These are phyloP conservation scores for Leucopsar rothschildi DNA, from an alignment of 2,113 vertebrate species.

Conservation along the genomic window DNA sequence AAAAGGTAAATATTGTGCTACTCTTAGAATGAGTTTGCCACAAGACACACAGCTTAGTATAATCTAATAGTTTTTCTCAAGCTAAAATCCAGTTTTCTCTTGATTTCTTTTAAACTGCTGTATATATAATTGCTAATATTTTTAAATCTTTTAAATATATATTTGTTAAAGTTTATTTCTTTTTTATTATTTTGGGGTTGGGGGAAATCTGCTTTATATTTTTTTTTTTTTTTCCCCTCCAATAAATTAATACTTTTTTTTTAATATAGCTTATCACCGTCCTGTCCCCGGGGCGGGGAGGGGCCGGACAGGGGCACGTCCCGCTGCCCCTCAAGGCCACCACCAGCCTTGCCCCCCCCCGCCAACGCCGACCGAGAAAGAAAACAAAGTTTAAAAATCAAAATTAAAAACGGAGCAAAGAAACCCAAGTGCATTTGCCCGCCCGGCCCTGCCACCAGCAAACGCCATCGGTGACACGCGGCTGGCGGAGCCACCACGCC, in stretches of 20 bases:
- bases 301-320: background rate
- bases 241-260: conserved; percentile 80
- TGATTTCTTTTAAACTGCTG: conserved; percentile 72
- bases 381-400: background rate
- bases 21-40: conserved; percentile 62
- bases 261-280: conserved; percentile 67
- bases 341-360: background rate
- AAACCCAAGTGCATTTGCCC: conserved; percentile 50
- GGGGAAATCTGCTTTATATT: conserved; percentile 66
- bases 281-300: background rate
- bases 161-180: conserved; percentile 79
- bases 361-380: background rate
- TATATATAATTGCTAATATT: conserved; percentile 82
- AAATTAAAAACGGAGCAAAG: conserved; percentile 8
- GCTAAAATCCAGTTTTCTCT: conserved; percentile 71
- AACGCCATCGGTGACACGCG: background rate
- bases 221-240: conserved; percentile 18
- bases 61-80: conserved; percentile 66
- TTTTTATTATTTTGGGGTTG: conserved; percentile 69
- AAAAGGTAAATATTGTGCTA: conserved; percentile 69
- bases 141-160: conserved; percentile 81
- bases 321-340: background rate
- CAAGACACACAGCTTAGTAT: conserved; percentile 65
- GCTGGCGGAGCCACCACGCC: background rate
- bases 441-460: background rate